Conservation (phyloP, 1,140 invertebrate genomes). For the Lithobius niger region DNA sequence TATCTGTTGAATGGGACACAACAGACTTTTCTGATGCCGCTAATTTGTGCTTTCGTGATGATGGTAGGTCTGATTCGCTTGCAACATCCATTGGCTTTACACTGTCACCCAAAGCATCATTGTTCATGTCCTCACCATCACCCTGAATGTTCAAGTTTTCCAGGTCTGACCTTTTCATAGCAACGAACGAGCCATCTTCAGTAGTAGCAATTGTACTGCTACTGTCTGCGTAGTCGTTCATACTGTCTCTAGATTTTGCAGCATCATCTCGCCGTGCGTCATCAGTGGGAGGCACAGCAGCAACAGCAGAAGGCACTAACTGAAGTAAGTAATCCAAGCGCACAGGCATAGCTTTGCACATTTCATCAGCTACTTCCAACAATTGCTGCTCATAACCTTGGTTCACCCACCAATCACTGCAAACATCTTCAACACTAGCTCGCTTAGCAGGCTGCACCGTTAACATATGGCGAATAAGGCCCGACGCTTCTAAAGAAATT, state of each 20-base stretch:
- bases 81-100: neutral
- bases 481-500: constrained; percentile 64
- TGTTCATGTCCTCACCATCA: neutral
- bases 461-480: constrained; percentile 84
- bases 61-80: neutral
- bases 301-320: constrained; percentile 43
- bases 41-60: neutral
- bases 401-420: constrained; percentile 85
- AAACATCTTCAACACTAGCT: constrained; percentile 86
- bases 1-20: neutral
- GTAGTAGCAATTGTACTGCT: too few species aligned
- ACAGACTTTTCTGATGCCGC: neutral
- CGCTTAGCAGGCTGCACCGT: constrained; percentile 77
- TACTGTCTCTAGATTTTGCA: too few species aligned
- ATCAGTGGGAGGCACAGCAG: constrained; percentile 15
- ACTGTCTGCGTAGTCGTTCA: too few species aligned
- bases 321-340: constrained; percentile 74
- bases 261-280: constrained; percentile 46
- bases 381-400: constrained; percentile 68
- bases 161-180: too few species aligned
- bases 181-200: too few species aligned
- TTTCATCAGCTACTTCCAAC: constrained; percentile 67
- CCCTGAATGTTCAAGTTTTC: neutral
- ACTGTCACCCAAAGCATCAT: neutral
- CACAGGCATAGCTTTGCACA: constrained; percentile 79